Conservation (phyloP, 2,888 invertebrate species). For the Dasysyrphus tricinctus region DNA sequence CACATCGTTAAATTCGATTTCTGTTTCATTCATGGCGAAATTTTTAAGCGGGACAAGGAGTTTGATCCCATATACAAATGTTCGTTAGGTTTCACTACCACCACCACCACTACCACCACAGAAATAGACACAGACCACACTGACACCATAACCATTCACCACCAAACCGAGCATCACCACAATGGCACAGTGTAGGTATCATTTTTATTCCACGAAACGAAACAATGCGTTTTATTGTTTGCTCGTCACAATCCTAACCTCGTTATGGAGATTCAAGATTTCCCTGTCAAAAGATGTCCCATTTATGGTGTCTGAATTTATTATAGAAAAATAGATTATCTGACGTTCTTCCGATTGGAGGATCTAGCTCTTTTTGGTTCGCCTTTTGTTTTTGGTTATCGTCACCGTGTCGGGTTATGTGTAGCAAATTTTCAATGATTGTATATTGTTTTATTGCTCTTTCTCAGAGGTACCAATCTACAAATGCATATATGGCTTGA, state of each 20-base stretch:
- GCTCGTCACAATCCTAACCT: slow-evolving; percentile 56
- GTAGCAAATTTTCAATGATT: slow-evolving; percentile 59
- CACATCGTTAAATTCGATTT: slow-evolving; percentile 44
- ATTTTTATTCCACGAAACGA: slow-evolving; percentile 57
- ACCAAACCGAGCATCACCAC: neutral
- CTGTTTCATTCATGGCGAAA: slow-evolving; percentile 8
- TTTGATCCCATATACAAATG: slow-evolving; percentile 4
- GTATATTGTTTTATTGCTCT: neutral
- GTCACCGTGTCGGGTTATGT: slow-evolving; percentile 3
- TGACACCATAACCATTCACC: no score
- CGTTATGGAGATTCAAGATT: slow-evolving; percentile 63
- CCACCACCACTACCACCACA: neutral
- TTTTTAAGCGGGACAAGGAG: slow-evolving; percentile 14
- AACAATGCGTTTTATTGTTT: slow-evolving; percentile 71
- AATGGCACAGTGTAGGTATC: slow-evolving; percentile 49
- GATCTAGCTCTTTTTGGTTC: slow-evolving; percentile 1
- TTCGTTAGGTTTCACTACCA: slow-evolving; percentile 5
- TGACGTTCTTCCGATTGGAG: slow-evolving; percentile 11
- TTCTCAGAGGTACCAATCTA: no score
- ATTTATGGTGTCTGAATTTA: slow-evolving; percentile 21
- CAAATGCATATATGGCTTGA: slow-evolving; percentile 55
- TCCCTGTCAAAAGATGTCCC: slow-evolving; percentile 54
- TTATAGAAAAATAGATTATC: slow-evolving; percentile 56
- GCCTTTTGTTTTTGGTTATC: slow-evolving; percentile 27
- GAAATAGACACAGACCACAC: neutral